Evolutionary conservation across 2,113 vertebrate species (phyloP), one percentile per base, ranked within the genome.

Genomic region (Chlorodrepanis virens): DNA sequence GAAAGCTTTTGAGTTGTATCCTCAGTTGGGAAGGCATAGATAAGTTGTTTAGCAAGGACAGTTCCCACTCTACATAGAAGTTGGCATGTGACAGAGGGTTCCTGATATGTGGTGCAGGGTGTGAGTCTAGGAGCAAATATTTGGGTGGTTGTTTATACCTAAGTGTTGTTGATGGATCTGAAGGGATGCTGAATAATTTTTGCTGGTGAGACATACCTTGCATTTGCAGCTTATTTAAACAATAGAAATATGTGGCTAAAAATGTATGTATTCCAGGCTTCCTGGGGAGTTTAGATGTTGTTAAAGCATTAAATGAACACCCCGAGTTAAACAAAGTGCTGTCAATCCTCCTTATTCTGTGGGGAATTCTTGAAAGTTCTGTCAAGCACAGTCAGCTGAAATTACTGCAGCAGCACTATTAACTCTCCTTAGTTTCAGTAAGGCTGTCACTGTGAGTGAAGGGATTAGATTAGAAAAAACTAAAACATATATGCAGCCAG

Each of bases 101-200:
- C 96, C 82, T 77, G 97, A 86, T 77, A 97, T 0, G 93, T 97
- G 92, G 95, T 83, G 35, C 24, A 9, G 0, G 14, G 96, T 95
- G n/a, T 1, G 89, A 96, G 94, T 70, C 24, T 47, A 89, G 89
- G n/a, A 81, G 63, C 39, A 71, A 45, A 61, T 54, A 60, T 56
- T 86, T 83, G 83, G 52, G 53, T 1, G 11, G 71, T 49, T 90
- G 42, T 35, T 56, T 70, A 63, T 28, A 70, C 57, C 53, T 27
- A 25, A 70, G 53, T 19, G n/a, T 12, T 61, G 49, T 45, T 50
- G 35, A 54, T 79, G 81, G 90, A 89, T 64, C 85, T 86, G 72
- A 90, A 95, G 84, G 93, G 77, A 79, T 63, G 61, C 91, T 42
- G 64, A 78, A 88, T 70, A 61, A 57, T 69, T 83, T 80, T 59